Evolutionary conservation across 2,113 vertebrate genomes (phyloP), one percentile per base, ranked within the genome.

Genomic region (Accipiter cooperii): DNA sequence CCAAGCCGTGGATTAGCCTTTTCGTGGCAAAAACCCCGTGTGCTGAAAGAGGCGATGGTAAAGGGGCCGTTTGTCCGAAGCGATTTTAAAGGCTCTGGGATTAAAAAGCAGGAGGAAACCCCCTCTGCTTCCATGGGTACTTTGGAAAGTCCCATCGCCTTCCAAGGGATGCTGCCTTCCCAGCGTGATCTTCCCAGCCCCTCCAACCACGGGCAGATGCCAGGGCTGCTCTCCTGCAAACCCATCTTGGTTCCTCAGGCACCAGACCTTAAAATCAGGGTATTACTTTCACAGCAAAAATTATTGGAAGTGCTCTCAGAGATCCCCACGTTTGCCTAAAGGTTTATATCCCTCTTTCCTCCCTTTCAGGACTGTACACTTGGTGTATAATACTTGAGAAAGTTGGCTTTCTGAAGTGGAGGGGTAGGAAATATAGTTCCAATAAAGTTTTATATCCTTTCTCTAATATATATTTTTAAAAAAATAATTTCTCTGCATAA

Each of bases 381-480:
- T 7, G 14, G 36, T 16, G 11, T 13, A 3, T 17, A 33, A 51
- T 5, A 26, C 87, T 58, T 20, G 60, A 78, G 79, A 74, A 80
- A 44, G 42, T 13, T 51, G 63, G 55, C 51, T 92, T 64, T 78
- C 84, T 63, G 58, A 70, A 92, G 58, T 9, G 89, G 60, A 28
- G 25, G 42, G 54, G 40, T 44, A 90, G 82, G 85, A 95, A 95
- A 92, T 89, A 84, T 1, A 90, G 64, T 3, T 3, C 47, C 73
- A 63, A 68, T 97, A 90, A 97, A 88, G 33, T 93, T 96, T 95
- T 91, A 92, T 52, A 36, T 60, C 29, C 26, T 71, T 81, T 84
- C 83, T 77, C 34, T 78, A 78, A 81, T 71, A 92, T 34, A 36
- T 38, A 44, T 49, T 51, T 8, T 4, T 3, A 2, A 49, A 9